Percentiles rank a stretch among this genome's conserved stretches.
Evolutionary conservation across 1,140 invertebrate species (phyloP).

Genomic region (Panonychus citri): DNA sequence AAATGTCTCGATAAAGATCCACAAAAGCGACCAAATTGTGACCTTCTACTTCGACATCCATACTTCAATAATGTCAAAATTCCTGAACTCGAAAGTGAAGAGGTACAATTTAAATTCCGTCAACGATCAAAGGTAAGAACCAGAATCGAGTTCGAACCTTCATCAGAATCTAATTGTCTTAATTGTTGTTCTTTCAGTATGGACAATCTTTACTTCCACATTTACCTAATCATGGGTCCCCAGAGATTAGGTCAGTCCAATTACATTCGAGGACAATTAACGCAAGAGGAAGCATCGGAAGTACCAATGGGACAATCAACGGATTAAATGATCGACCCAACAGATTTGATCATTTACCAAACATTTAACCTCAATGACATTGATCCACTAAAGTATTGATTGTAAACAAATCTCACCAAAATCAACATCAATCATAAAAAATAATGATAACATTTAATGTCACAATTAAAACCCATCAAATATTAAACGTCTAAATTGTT

Average conservation of each 20-base stretch:
- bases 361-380: not conserved
- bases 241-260: not conserved
- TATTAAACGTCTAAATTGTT: too few species aligned
- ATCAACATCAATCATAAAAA: too few species aligned
- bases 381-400: too few species aligned
- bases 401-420: too few species aligned
- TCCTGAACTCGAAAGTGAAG: conserved; percentile 6
- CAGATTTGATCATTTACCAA: conserved; percentile 1
- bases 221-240: not conserved
- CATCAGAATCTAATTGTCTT: not conserved
- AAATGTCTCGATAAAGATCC: conserved; percentile 90
- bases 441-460: too few species aligned
- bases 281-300: not conserved
- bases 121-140: not conserved
- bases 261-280: not conserved
- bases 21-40: conserved; percentile 57
- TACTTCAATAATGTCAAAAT: conserved; percentile 36
- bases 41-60: conserved; percentile 61
- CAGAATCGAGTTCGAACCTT: too few species aligned
- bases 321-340: not conserved
- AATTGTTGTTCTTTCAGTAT: not conserved
- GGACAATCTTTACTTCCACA: conserved; percentile 3
- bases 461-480: too few species aligned
- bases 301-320: not conserved
- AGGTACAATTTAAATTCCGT: not conserved